Evolutionary conservation across 2,113 vertebrate genomes (phyloP), one percentile per base, ranked within the genome.

Genomic region (Nannospalax galili): DNA sequence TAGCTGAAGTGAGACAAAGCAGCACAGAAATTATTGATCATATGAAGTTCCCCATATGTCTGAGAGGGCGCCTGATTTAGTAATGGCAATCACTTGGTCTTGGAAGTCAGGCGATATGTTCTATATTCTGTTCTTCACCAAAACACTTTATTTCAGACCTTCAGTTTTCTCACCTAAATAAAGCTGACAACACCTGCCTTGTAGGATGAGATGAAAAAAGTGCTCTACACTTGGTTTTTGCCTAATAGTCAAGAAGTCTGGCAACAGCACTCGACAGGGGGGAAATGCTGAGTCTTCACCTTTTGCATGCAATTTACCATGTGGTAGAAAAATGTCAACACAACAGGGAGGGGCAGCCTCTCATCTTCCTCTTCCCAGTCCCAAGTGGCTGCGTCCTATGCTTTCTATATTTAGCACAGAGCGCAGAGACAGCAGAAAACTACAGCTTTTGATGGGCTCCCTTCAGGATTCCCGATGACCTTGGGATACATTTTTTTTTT

Each of bases 321-420:
- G 70, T 62, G 16, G 35, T 37, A 79, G 32, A 56, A 62, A 60
- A 42, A 75, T 0, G 42, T 92, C 89, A 74, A 52, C 86, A 85
- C 67, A 78, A 73, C 70, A 89, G 74, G 90, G 93, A 93, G 73
- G 62, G 40, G 90, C 45, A 88, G 84, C 19, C 91, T 52, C 45
- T 92, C 64, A 52, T 85, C 75, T 92, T 88, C 74, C 64, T 82
- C 86, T 79, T 90, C 69, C 60, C 62, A 75, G 52, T 88, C 56
- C n/a, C 72, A 40, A 40, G 22, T 16, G 30, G 91, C 90, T 81
- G 67, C 72, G 62, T 85, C 75, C 75, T 42, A 19, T 15, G 58
- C n/a, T 84, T 91, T 69, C 95, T 94, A 92, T 88, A 96, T 94
- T 95, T 92, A 94, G 91, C 84, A 65, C 58, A 67, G 11, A 9